Conservation (phyloP, 2,888 invertebrate species). For the Stramonita haemastoma region DNA sequence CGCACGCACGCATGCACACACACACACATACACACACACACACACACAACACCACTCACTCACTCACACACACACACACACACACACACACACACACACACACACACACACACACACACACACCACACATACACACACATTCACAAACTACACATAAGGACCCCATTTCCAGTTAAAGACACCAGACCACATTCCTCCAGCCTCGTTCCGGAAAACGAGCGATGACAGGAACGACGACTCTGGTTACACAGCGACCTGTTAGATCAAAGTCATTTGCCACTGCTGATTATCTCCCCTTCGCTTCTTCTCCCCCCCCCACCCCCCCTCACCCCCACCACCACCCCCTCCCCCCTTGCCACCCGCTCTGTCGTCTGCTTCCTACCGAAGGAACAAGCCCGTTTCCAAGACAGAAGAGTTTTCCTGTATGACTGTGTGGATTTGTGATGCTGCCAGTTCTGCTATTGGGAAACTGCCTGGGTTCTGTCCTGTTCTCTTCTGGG, state of each 20-base stretch:
- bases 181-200: too few species aligned
- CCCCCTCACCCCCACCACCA: not conserved
- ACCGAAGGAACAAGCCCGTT: too few species aligned
- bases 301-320: not conserved
- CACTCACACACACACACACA: not conserved
- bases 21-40: constrained; percentile 6
- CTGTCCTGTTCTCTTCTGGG: too few species aligned
- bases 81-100: not conserved
- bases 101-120: too few species aligned
- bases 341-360: not conserved
- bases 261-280: constrained; percentile 20
- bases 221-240: constrained; percentile 2
- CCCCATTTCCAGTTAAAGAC: too few species aligned
- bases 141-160: too few species aligned
- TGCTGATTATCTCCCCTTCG: not conserved
- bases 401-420: too few species aligned
- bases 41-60: too few species aligned
- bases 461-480: too few species aligned
- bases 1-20: not conserved
- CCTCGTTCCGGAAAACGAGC: not conserved
- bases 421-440: too few species aligned
- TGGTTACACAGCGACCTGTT: constrained; percentile 2
- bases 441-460: too few species aligned
- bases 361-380: not conserved
- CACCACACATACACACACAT: too few species aligned